Base-by-base conservation (phyloP, 2,888 invertebrate species). In the Stramonita haemastoma region DNA sequence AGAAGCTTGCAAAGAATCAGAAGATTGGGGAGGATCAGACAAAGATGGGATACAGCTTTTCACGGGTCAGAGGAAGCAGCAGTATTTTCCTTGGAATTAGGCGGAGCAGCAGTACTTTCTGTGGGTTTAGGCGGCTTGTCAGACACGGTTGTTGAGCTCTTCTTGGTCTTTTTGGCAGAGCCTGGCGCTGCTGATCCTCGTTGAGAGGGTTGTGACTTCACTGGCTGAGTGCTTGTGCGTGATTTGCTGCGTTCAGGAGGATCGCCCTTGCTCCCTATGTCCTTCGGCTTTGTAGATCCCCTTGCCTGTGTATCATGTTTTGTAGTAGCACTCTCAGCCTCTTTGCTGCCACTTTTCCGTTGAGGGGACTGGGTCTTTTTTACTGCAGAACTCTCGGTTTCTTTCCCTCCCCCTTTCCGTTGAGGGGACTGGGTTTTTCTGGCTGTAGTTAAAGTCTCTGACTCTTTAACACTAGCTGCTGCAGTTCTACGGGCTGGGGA, bases 361-460 rank as follows among this genome's bases (percentile, higher is more conserved):
- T 86, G 86, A 86, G 86, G 86, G 0, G 86, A 86, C 34, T 86
- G 86, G 0, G 86, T 66, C 57, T 86, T 86, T 34, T 66, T 60
- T 32, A 34, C 56, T 22, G 34, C 15, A 86, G 34, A 66, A 66
- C 66, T 66, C 0, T 66, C 86, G 22, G 86, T 22, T 34, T 86
- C 86, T 34, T 66, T 66, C 19, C 57, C 13, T 29, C 86, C 29
- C 1, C 57, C 8, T 66, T 34, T 86, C 26, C 86, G 86, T 29
- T 86, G 86, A 66, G 86, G 86, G 17, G 86, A 86, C 66, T 57
- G 60, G 32, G 86, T 66, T 66, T 86, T 86, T 86, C 34, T 70
- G 70, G 46, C 66, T 73, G 66, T 22, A 84, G 22, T 36, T 83
- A 32, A 15, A 60, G 6, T 32, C 19, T 34, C 79, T 34, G 81